A percentile compares a stretch with the other conserved stretches of the same genome.
Evolutionary conservation across 2,113 vertebrate genomes (phyloP).

Genomic region (Dipodomys ordii): DNA sequence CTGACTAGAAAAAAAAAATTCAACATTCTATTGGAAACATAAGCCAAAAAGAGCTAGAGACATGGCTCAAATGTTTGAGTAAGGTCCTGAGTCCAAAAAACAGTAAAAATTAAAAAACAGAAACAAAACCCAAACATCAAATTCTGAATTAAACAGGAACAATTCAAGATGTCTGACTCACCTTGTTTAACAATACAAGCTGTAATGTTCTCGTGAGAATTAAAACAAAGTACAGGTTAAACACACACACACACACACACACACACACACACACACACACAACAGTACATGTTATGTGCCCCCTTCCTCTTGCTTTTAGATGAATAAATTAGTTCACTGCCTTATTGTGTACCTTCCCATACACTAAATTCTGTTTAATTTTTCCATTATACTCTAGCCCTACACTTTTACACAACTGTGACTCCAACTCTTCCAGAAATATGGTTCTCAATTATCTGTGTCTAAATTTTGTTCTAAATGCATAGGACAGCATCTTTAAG

Average conservation of each 20-base stretch:
- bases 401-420: neutral
- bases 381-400: slow-evolving; percentile 21
- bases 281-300: neutral
- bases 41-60: too few species aligned
- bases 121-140: neutral
- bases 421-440: neutral
- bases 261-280: too few species aligned
- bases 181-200: slow-evolving; percentile 36
- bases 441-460: neutral
- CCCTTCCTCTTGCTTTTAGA: neutral
- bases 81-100: too few species aligned
- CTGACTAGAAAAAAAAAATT: too few species aligned
- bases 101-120: too few species aligned
- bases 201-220: slow-evolving; percentile 26
- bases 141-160: slow-evolving; percentile 31
- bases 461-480: neutral
- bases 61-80: too few species aligned
- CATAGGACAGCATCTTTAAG: neutral
- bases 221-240: slow-evolving; percentile 32
- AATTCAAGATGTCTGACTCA: neutral
- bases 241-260: neutral
- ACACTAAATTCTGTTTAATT: neutral
- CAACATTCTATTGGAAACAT: too few species aligned
- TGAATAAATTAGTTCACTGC: neutral
- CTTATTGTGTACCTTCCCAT: neutral